Conservation (phyloP, 2,797 vertebrate species). For the Propithecus perrieri region DNA sequence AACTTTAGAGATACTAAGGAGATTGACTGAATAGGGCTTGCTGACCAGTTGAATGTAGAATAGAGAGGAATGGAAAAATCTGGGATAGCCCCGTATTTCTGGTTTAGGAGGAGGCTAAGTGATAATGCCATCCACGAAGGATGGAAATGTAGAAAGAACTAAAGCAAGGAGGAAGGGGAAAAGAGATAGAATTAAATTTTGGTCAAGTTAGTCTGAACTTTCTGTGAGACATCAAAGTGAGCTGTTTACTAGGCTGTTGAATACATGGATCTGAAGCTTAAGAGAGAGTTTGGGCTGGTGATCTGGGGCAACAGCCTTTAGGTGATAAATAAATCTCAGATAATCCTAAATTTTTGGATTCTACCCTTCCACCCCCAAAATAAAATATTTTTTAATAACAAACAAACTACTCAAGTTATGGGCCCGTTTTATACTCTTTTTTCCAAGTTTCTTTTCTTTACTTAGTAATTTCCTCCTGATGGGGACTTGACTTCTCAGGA, state of each 20-base stretch:
- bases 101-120: background rate
- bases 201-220: background rate
- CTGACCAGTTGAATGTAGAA: background rate
- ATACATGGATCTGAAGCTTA: background rate
- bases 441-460: background rate
- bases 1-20: background rate
- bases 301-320: background rate
- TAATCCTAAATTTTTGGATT: background rate
- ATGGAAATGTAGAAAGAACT: background rate
- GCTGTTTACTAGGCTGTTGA: background rate
- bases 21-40: background rate
- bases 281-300: background rate
- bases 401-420: background rate
- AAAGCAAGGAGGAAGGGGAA: background rate
- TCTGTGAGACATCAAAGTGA: background rate
- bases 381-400: background rate
- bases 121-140: background rate
- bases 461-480: background rate
- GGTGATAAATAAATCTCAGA: background rate
- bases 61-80: background rate
- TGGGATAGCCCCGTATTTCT: background rate
- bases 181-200: background rate
- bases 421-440: background rate
- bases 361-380: background rate
- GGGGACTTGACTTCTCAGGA: background rate